Conservation (phyloP, 2,888 invertebrate species). For the Metalampra italica region DNA sequence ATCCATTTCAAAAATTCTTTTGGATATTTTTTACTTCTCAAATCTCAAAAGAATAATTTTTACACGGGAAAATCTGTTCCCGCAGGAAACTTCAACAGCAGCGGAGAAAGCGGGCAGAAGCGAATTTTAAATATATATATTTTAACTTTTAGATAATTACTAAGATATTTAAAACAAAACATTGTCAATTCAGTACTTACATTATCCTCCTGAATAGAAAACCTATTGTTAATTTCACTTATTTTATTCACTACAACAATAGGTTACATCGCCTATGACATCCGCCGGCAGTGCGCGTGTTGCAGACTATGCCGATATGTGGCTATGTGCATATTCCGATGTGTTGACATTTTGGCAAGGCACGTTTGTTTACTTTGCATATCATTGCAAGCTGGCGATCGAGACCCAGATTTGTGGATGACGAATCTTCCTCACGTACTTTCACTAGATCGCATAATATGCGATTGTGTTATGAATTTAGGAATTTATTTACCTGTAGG, state of each 20-base stretch:
- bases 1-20: no score
- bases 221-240: neutral
- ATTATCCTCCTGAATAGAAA: neutral
- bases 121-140: no score
- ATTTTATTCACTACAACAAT: neutral
- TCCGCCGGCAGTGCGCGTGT: constrained; percentile 5
- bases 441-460: constrained; percentile 17
- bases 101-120: no score
- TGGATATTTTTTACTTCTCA: no score
- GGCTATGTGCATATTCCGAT: constrained; percentile 10
- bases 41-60: no score
- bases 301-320: constrained; percentile 17
- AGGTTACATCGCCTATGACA: neutral
- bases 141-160: no score
- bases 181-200: no score
- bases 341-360: constrained; percentile 11
- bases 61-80: no score
- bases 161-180: no score
- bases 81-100: no score
- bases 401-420: constrained; percentile 1
- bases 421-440: constrained; percentile 32
- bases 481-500: no score
- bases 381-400: constrained; percentile 3
- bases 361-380: constrained; percentile 34
- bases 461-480: no score